Percentiles rank a stretch among this genome's conserved stretches.
Evolutionary conservation across 2,888 invertebrate species (phyloP).

Genomic region (Synergus itoensis): DNA sequence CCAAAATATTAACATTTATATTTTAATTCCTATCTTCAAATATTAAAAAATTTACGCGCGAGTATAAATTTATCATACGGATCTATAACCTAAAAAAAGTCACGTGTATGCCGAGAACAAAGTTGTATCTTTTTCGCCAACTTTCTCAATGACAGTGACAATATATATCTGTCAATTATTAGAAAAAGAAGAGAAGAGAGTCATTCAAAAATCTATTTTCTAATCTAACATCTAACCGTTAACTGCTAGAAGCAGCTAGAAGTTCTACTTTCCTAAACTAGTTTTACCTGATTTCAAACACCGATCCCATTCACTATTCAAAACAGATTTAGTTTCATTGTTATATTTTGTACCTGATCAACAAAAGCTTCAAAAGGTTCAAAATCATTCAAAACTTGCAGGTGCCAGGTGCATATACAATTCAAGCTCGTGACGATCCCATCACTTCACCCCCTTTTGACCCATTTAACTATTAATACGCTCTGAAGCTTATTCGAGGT

Average conservation of each 20-base stretch:
- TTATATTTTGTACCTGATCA: slow-evolving; percentile 11
- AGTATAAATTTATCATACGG: no score
- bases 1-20: neutral
- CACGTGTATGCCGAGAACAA: neutral
- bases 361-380: neutral
- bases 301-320: slow-evolving; percentile 5
- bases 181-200: no score
- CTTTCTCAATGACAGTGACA: no score
- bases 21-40: neutral
- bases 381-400: no score
- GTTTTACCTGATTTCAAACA: slow-evolving; percentile 5
- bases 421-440: no score
- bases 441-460: neutral
- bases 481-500: no score
- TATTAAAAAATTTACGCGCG: neutral
- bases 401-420: no score
- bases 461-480: no score
- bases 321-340: neutral
- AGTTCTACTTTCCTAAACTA: neutral
- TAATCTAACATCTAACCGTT: neutral
- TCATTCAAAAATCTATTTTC: neutral
- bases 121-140: no score
- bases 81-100: slow-evolving; percentile 15
- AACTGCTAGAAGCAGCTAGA: no score
- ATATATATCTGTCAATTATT: neutral